Evolutionary conservation across 2,888 invertebrate genomes (phyloP).

Genomic region (Hedychridium roseum): DNA sequence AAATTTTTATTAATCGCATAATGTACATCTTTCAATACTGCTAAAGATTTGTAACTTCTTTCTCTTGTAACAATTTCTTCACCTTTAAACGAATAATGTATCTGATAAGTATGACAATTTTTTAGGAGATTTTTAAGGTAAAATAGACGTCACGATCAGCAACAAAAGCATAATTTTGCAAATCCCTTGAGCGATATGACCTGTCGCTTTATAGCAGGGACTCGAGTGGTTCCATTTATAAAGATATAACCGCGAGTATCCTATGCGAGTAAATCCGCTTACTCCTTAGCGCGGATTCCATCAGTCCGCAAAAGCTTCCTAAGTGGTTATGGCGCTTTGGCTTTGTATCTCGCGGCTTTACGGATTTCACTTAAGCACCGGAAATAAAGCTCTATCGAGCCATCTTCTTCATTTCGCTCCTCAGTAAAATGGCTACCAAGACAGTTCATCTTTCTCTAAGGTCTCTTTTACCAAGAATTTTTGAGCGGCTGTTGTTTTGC

Average conservation of each 20-base stretch:
- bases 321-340: conserved; percentile 61
- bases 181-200: conserved; percentile 54
- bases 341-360: conserved; percentile 53
- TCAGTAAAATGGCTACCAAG: too few species aligned
- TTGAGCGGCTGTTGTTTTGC: too few species aligned
- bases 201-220: conserved; percentile 32
- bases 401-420: too few species aligned
- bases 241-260: conserved; percentile 61
- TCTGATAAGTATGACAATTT: neutral
- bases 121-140: neutral
- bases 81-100: neutral
- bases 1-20: too few species aligned
- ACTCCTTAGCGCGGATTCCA: conserved; percentile 49
- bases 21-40: too few species aligned
- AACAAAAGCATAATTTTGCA: conserved; percentile 46
- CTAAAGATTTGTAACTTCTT: too few species aligned
- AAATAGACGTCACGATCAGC: neutral
- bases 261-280: conserved; percentile 57
- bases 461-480: too few species aligned
- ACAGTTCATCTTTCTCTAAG: too few species aligned
- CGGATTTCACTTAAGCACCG: conserved; percentile 39
- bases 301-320: conserved; percentile 50
- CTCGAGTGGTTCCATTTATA: conserved; percentile 62
- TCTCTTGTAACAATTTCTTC: too few species aligned
- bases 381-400: conserved; percentile 42